A percentile compares a stretch with the other conserved stretches of the same genome.
Conservation (phyloP, 2,888 invertebrate genomes). For the Spilarctia lutea region DNA sequence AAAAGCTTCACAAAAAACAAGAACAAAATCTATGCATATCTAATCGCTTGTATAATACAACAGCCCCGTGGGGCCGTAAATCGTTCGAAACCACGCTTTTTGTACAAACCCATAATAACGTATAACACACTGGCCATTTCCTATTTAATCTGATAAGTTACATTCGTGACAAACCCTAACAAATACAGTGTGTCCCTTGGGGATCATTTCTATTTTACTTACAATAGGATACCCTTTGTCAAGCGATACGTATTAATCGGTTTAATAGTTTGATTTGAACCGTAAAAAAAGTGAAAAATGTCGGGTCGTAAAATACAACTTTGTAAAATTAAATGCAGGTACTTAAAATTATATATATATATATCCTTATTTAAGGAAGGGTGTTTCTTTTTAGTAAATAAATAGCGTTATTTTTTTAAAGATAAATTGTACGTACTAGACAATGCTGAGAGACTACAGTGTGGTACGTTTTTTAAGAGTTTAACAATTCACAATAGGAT, state of each 20-base stretch:
- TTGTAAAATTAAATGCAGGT: not conserved
- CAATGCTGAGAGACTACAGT: too few species aligned
- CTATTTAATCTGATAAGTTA: conserved; percentile 22
- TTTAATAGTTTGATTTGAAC: conserved; percentile 7
- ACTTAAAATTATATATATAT: not conserved
- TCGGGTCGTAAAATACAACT: not conserved
- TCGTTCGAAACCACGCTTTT: conserved; percentile 14
- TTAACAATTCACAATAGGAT: too few species aligned
- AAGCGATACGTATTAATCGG: conserved; percentile 9
- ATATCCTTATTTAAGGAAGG: not conserved
- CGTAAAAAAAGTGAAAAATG: not conserved
- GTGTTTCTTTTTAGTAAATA: not conserved
- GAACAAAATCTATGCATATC: not conserved
- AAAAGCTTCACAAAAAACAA: not conserved
- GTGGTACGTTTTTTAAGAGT: too few species aligned
- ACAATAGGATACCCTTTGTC: conserved; percentile 5
- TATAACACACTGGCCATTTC: not conserved
- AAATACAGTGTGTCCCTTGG: conserved; percentile 14
- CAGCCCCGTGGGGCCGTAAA: conserved; percentile 26
- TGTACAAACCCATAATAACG: conserved; percentile 1
- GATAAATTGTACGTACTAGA: too few species aligned
- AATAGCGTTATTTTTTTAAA: not conserved
- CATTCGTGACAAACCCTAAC: conserved; percentile 23
- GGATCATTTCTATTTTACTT: conserved; percentile 9
- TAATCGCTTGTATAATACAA: not conserved